Base-by-base conservation (phyloP, 1,140 invertebrate species). In the Zaprionus davidi region DNA sequence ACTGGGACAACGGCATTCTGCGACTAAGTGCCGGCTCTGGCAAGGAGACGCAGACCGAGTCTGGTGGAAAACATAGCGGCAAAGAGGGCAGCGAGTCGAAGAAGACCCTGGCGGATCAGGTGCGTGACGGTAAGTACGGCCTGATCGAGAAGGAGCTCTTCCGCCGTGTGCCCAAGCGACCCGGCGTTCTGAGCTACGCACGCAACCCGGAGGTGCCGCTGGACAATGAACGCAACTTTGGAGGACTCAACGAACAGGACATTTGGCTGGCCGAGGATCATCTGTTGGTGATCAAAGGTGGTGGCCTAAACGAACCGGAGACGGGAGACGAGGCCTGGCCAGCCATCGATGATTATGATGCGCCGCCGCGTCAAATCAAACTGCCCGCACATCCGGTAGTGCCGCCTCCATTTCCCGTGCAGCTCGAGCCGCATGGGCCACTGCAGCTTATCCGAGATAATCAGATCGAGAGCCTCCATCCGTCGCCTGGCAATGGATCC, bases 201-300 rank as follows among this genome's bases (percentile, higher is more conserved):
- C 92, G 94, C 1, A 97, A 97, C 85, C 94, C 95, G 0, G 97
- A 97, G 82, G 96, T 96, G 2, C 95, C 96, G 0, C 95, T 95
- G 79, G 97, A 98, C 90, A 97, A 95, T 65, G 94, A 95, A 2
- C 94, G 96, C 64, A 97, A 95, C 92, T 94, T 97, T 3, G 97
- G 97, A 12, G 97, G 97, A 13, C 93, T 98, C 0, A 95, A 96
- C 77, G 94, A 96, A 65, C 96, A 97, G 51, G 97, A 98, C 74
- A 97, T 98, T 75, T 98, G 97, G 97, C 93, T 98, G 51, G 96
- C 97, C 0, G 97, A 98, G 85, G 97, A 97, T 85, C 97, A 98
- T 90, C 93, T 98, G 34, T 92, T 98, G 13, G 97, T 98, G 12
- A 93, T 98, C 26, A 96, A 95, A 90, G 97, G 97, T 26, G 97